phyloP scores from a whole-genome alignment of 2,797 vertebrate genomes.

The Helostoma temminkii region DNA sequence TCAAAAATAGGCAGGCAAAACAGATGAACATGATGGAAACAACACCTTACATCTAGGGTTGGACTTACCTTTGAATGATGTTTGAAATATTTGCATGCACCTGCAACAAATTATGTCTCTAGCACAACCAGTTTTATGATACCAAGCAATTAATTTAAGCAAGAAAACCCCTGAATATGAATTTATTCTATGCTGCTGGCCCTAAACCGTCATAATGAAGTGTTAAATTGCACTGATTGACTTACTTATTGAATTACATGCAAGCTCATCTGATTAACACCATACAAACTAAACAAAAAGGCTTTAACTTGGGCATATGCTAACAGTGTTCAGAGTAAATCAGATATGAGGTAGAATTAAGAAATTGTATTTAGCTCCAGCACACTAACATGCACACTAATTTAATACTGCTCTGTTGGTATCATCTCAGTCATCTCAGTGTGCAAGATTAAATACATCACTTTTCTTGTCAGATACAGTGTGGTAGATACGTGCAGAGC shows the following conservation, averaged over 20 bases:
- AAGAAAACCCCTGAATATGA: background rate
- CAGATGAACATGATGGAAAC: constrained; percentile 5
- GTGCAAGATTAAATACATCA: constrained; percentile 7
- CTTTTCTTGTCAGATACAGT: background rate
- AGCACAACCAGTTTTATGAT: background rate
- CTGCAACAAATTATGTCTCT: background rate
- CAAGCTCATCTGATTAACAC: constrained; percentile 39
- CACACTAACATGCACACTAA: constrained; percentile 1
- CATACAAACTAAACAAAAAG: constrained; percentile 49
- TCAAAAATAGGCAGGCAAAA: constrained; percentile 4
- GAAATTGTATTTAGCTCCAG: constrained; percentile 5
- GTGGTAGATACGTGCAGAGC: background rate
- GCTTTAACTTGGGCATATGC: constrained; percentile 24
- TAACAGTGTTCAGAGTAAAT: constrained; percentile 31
- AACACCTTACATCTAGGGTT: background rate
- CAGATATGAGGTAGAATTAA: constrained; percentile 22
- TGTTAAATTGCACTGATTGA: constrained; percentile 36
- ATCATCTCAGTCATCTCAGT: background rate
- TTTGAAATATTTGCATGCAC: constrained; percentile 5
- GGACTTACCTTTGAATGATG: constrained; percentile 4
- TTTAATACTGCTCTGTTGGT: background rate
- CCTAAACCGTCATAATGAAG: constrained; percentile 25
- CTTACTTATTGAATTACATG: constrained; percentile 47
- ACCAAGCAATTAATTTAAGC: background rate
- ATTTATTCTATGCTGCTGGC: constrained; percentile 12